Evolutionary conservation across 2,113 vertebrate genomes (phyloP).

Genomic region (Oplegnathus fasciatus): DNA sequence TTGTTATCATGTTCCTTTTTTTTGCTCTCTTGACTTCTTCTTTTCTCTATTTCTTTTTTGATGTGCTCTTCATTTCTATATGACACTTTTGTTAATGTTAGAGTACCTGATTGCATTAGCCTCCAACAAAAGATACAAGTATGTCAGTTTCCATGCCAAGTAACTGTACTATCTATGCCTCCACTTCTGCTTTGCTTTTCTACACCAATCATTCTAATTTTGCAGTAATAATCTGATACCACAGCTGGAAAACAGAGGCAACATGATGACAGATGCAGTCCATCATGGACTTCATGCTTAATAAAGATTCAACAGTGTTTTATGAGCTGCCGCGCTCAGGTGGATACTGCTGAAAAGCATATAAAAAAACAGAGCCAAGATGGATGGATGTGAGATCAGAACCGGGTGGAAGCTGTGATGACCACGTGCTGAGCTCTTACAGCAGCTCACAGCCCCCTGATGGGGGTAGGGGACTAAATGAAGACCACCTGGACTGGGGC

Average conservation of each 20-base stretch:
- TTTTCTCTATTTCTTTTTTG: neutral
- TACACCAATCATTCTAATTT: neutral
- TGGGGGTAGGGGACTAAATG: constrained; percentile 74
- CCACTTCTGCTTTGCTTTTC: constrained; percentile 10
- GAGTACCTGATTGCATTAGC: neutral
- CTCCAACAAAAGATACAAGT: constrained; percentile 2
- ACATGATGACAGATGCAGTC: constrained; percentile 35
- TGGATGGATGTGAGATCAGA: constrained; percentile 43
- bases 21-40: neutral
- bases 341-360: neutral
- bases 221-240: neutral
- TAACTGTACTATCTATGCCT: neutral
- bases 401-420: constrained; percentile 44
- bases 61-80: neutral
- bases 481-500: constrained; percentile 80
- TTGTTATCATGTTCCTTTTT: neutral
- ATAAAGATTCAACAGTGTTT: constrained; percentile 60
- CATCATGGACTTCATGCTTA: constrained; percentile 40
- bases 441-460: constrained; percentile 65
- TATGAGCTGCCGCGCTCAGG: constrained; percentile 13
- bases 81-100: neutral
- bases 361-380: neutral
- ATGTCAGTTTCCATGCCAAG: neutral
- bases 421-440: constrained; percentile 54
- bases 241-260: constrained; percentile 37